These are phyloP conservation scores for Dryoscopus gambensis DNA, from an alignment of 2,113 vertebrate species.

Conservation along the genomic window DNA sequence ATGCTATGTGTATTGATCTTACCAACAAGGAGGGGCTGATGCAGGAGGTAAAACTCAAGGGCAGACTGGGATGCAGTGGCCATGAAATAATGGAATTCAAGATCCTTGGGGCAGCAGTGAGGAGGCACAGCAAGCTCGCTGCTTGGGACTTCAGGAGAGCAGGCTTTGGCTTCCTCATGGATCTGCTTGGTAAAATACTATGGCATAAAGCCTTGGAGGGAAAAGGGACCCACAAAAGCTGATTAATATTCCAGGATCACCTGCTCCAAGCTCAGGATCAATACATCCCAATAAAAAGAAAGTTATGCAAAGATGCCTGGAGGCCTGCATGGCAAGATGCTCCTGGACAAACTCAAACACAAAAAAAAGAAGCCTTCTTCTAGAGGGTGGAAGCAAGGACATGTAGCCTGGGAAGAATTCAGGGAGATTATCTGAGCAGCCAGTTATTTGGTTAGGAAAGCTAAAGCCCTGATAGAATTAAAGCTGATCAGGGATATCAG, in stretches of 20 bases:
- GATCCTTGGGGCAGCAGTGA: background rate
- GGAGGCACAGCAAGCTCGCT: background rate
- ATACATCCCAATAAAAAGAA: background rate
- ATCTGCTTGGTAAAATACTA: background rate
- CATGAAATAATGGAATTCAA: background rate
- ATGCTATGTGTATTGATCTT: background rate
- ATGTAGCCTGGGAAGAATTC: background rate
- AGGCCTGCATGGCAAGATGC: background rate
- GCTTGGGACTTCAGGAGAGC: background rate
- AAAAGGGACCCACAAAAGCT: background rate
- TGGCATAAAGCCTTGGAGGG: background rate
- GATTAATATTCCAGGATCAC: background rate
- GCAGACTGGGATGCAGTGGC: background rate
- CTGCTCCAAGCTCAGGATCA: background rate
- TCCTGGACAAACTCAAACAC: background rate
- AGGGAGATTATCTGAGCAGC: background rate
- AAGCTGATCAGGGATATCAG: background rate
- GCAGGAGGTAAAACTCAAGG: background rate
- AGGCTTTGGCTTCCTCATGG: background rate
- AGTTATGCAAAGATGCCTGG: background rate
- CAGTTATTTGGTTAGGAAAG: background rate
- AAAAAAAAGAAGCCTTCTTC: background rate
- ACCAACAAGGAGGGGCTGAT: background rate
- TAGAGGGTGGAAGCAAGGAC: background rate
- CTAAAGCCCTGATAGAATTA: background rate